Evolutionary conservation across 2,888 invertebrate genomes (phyloP).

Genomic region (Hirtodrosophila alboralis): DNA sequence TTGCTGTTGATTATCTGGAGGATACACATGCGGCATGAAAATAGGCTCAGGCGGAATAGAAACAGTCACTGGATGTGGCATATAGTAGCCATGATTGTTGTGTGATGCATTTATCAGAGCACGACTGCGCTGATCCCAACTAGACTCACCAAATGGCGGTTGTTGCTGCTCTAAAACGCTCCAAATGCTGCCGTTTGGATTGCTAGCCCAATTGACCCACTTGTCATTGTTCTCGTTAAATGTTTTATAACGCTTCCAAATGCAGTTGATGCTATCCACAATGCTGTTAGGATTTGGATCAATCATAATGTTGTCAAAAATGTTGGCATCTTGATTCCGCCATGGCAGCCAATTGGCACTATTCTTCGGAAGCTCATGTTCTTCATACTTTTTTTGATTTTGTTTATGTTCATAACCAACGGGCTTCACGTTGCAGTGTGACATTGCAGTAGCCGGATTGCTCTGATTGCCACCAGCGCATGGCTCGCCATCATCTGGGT

Average conservation of each 20-base stretch:
- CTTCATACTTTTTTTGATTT: too few relatives aligned
- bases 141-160: conserved; percentile 1
- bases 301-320: background rate
- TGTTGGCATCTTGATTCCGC: conserved; percentile 4
- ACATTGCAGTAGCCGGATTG: background rate
- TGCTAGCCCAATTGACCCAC: conserved; percentile 26
- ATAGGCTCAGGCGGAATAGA: too few relatives aligned
- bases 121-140: conserved; percentile 25
- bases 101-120: conserved; percentile 1
- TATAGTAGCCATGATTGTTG: conserved; percentile 7
- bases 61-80: background rate
- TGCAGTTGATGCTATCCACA: conserved; percentile 48
- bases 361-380: background rate
- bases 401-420: conserved; percentile 57
- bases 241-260: conserved; percentile 19
- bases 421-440: conserved; percentile 25
- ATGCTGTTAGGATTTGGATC: conserved; percentile 37
- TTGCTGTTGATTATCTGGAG: too few relatives aligned
- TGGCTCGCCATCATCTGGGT: background rate
- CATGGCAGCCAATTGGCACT: conserved; percentile 21
- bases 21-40: too few relatives aligned
- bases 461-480: too few relatives aligned
- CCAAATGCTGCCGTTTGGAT: conserved; percentile 22
- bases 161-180: conserved; percentile 17
- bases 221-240: conserved; percentile 6